phyloP scores from a whole-genome alignment of 2,113 vertebrate species.

The Phrynosoma blainvillii region DNA sequence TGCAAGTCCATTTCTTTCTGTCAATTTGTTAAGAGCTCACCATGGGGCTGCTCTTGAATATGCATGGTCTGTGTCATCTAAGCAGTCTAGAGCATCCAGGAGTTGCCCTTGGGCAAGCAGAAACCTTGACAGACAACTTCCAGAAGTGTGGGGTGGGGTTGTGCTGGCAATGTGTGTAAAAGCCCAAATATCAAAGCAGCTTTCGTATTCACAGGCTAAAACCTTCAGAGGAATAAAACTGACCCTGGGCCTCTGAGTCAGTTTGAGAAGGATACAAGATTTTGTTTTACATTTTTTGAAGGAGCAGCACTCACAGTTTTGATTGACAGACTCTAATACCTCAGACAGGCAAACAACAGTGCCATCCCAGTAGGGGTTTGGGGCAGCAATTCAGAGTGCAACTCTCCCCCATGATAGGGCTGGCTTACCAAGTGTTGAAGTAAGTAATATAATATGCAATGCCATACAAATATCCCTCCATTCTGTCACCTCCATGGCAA shows the following conservation, averaged over 20 bases:
- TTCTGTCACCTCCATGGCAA: too few species aligned
- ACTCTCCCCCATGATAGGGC: too few species aligned
- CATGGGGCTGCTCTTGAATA: slow-evolving; percentile 2
- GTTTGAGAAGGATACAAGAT: background rate
- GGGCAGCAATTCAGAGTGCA: background rate
- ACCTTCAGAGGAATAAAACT: slow-evolving; percentile 11
- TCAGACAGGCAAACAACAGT: background rate
- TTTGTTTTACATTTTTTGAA: slow-evolving; percentile 4
- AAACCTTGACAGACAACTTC: background rate
- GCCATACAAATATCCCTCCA: too few species aligned
- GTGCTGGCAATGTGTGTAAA: background rate
- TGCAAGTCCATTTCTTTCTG: background rate
- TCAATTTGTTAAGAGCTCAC: background rate
- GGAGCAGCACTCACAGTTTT: background rate
- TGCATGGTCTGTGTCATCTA: background rate
- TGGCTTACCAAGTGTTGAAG: background rate
- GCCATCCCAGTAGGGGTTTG: background rate
- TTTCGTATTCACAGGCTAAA: slow-evolving; percentile 14
- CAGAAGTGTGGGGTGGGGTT: background rate
- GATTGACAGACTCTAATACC: background rate
- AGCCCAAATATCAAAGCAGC: background rate
- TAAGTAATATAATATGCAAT: too few species aligned
- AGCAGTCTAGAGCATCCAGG: background rate
- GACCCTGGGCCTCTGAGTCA: background rate
- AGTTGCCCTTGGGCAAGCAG: background rate